phyloP scores from a whole-genome alignment of 1,140 invertebrate species.

The Saccostrea glomerata region DNA sequence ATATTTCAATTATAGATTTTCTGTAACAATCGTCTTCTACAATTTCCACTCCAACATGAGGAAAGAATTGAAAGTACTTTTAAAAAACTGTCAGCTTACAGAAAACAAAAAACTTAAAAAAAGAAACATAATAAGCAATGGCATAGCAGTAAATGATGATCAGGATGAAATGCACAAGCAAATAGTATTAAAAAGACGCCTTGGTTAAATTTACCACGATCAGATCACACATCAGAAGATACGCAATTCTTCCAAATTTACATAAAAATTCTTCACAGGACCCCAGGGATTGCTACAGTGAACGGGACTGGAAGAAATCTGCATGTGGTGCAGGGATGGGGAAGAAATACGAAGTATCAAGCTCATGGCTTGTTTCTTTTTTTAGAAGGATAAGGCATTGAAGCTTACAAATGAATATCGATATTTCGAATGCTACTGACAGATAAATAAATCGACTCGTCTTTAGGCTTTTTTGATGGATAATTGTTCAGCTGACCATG shows the following conservation, averaged over 20 bases:
- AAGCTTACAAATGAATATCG: slow-evolving; percentile 31
- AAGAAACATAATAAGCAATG: background rate
- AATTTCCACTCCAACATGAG: no score
- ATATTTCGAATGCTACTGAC: slow-evolving; percentile 18
- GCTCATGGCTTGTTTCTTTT: background rate
- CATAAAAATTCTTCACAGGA: background rate
- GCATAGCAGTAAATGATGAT: background rate
- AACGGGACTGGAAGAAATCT: background rate
- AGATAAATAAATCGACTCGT: background rate
- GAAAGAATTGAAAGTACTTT: background rate
- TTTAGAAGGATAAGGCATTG: slow-evolving; percentile 20
- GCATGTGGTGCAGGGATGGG: slow-evolving; percentile 4
- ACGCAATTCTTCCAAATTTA: background rate
- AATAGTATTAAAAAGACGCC: background rate
- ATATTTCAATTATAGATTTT: no score
- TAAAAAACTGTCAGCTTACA: background rate
- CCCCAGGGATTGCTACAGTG: background rate
- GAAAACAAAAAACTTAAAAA: background rate
- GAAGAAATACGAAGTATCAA: background rate
- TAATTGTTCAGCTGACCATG: slow-evolving; percentile 28
- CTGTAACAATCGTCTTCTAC: no score
- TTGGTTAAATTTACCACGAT: background rate
- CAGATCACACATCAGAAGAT: background rate
- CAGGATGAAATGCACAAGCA: background rate
- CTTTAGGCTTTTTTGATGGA: slow-evolving; percentile 9